Base-by-base conservation (phyloP, 2,113 vertebrate genomes). In the Brachypteracias leptosomus region DNA sequence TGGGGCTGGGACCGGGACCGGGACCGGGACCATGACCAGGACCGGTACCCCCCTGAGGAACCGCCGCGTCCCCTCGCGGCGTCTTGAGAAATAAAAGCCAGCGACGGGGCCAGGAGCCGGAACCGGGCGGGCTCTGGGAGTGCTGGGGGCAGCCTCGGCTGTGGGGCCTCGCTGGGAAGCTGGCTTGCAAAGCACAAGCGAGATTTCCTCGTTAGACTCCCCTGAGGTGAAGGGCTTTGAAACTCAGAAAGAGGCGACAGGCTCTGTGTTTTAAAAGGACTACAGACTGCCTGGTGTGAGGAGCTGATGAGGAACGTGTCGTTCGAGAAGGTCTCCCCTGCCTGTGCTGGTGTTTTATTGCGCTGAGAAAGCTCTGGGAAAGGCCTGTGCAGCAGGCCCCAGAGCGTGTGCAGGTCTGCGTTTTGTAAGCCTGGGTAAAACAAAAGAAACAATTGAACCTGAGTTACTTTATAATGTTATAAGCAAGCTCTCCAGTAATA, bases 351-450 rank as follows among this genome's bases (percentile, higher is more conserved):
- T 16, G 18, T 35, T 42, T 42, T 42, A 42, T 42, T 42, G 42
- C 42, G 15, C 42, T 42, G 42, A 42, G 42, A 15, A 42, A 42
- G 9, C 10, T 3, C 19, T 20, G 46, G 18, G 5, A 33, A 8
- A 24, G 42, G 8, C 20, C 28, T 10, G 40, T 5, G 40, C 13
- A 4, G 11, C 66, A 19, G 12, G 0, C 0, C 44, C 25, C 13
- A 6, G 57, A 38, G 19, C 1, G 25, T 16, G 0, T 10, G 15
- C 1, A 5, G 36, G 44, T 13, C 28, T 25, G 62, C 3, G 0
- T 46, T 31, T n/a, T 55, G 9, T 13, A 7, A 51, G 10, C 5
- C 22, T 51, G 14, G 6, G 29, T 13, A 0, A 17, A 58, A 79
- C 35, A 52, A 35, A 16, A 52, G 13, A 13, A 2, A 5, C 29